Base-by-base conservation (phyloP, 2,113 vertebrate species). In the Serinus canaria region DNA sequence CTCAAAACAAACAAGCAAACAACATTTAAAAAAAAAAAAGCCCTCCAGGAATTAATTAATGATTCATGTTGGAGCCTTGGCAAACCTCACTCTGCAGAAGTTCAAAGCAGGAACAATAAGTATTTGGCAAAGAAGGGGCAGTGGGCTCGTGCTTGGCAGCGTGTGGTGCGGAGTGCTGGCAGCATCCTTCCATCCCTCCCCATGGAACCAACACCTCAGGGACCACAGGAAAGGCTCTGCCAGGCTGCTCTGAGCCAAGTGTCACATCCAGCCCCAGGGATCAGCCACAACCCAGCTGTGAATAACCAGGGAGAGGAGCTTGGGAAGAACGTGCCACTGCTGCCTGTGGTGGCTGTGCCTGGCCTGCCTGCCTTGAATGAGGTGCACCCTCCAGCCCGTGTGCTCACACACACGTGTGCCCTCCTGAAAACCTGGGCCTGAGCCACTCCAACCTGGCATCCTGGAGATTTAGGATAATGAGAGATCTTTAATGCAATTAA, bases 21-120 rank as follows among this genome's bases (percentile, higher is more conserved):
- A 83, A 83, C 43, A 35, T 75, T 10, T 1, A 24, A 50, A 52
- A 56, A 43, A 44, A 47, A 44, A 47, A n/a, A 66, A 60, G 10
- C 28, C 78, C 91, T 94, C 70, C 86, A 79, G 86, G 95, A 90
- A 91, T 96, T 92, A 93, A 96, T 96, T 92, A 97, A 93, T 94
- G 93, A 97, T 94, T 97, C 95, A 96, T 91, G 68, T 41, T 63
- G 58, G 50, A 90, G 80, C 82, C 76, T 95, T 97, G 96, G 92
- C 94, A 97, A 96, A 90, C 44, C 79, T 75, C 12, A 0, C 87
- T 84, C 52, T 83, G 70, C 86, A 90, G 66, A 95, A 96, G 95
- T 94, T 96, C 94, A 95, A 90, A 92, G 94, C 59, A 81, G 79
- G 83, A 96, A 95, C 95, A 95, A 87, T 82, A 64, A 90, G 91